Percentiles rank a stretch among this genome's conserved stretches.
phyloP scores from a whole-genome alignment of 2,888 invertebrate genomes.

The Rhagophthalmus giganteus region DNA sequence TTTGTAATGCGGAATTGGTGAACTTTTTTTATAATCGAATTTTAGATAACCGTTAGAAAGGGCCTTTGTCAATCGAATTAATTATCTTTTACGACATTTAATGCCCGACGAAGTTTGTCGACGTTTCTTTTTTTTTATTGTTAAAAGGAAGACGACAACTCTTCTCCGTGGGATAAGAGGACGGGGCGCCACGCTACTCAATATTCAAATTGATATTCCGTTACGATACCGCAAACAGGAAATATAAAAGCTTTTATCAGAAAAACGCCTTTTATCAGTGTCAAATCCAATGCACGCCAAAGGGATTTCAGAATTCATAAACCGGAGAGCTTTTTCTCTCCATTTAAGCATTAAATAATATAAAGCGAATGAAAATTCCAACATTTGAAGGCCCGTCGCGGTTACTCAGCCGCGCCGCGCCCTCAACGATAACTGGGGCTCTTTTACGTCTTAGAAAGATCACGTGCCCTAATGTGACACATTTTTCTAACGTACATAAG shows the following conservation, averaged over 20 bases:
- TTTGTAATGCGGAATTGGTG: constrained; percentile 20
- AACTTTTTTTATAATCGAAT: too few species aligned
- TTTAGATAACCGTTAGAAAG: too few species aligned
- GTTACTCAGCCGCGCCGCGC: too few species aligned
- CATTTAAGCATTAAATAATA: constrained; percentile 29
- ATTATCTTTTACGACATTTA: neutral
- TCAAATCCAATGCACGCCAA: constrained; percentile 30
- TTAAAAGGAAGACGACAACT: constrained; percentile 23
- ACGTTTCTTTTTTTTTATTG: constrained; percentile 1
- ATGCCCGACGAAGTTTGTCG: neutral
- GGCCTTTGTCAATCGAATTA: neutral
- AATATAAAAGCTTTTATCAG: constrained; percentile 32
- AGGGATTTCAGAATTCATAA: constrained; percentile 31
- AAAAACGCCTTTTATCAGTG: constrained; percentile 31
- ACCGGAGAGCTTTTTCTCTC: constrained; percentile 26
- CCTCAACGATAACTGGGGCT: too few species aligned
- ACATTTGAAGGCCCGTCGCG: constrained; percentile 9
- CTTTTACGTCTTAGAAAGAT: too few species aligned
- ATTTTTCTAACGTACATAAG: too few species aligned
- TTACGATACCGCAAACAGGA: constrained; percentile 31
- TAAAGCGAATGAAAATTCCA: constrained; percentile 22
- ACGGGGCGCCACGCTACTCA: constrained; percentile 24
- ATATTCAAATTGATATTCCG: constrained; percentile 32
- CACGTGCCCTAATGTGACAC: too few species aligned
- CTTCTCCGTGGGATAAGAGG: constrained; percentile 17